Base-by-base conservation (phyloP, 1,140 invertebrate genomes). In the Elymnias hypermnestra region DNA sequence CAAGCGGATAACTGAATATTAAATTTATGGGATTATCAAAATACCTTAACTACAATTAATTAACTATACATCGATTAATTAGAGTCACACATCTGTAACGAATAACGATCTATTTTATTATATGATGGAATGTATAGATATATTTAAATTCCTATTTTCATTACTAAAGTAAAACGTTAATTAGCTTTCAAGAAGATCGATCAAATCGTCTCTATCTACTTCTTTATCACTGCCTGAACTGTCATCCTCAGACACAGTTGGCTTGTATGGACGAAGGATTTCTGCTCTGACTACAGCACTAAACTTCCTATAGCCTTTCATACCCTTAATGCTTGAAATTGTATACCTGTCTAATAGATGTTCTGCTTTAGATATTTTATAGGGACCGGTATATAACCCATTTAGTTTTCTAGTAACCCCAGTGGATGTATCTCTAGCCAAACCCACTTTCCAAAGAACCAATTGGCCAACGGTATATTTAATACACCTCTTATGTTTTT, bases 371-470 rank as follows among this genome's bases (percentile, higher is more conserved):
- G 9, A 46, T 5, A 70, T 33, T 6, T 56, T 33, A 36, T 70
- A 66, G 0, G 63, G 57, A 8, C 60, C 60, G 2, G 63, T 57
- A 28, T 57, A 66, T 3, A 66, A 5, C 21, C 52, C 56, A 26
- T 71, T 43, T 14, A 71, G 13, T 23, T 71, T 71, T 1, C 49
- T 44, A 13, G 60, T 65, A 15, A 62, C 53, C 29, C 35, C 51
- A 3, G 18, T 10, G n/a, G n/a, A n/a, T 3, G 21, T 37, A 22
- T 43, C 42, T 42, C 28, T 54, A 10, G 52, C 61, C 10, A 53
- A 52, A 1, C 53, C 56, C 9, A 63, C 51, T 7, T 33, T 48
- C 61, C 67, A 71, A 4, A 69, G 25, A 10, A 67, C 59, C 1
- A 65, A 54, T 23, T 63, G 61, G 0, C 57, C 53, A n/a, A 39